Conservation (phyloP, 2,797 vertebrate species). For the Anguilla anguilla region DNA sequence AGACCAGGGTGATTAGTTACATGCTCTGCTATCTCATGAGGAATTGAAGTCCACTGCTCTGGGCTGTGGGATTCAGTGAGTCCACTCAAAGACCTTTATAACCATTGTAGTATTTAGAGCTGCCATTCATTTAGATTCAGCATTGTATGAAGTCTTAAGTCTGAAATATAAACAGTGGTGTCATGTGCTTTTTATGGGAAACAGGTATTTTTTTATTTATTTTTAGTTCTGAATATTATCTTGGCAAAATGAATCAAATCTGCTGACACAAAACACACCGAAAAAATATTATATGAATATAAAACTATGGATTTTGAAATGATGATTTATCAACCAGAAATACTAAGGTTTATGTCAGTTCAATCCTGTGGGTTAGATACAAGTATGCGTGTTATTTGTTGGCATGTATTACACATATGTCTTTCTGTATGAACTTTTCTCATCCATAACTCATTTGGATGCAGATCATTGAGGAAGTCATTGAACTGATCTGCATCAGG, state of each 20-base stretch:
- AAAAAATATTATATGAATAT: too few relatives aligned
- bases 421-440: not conserved
- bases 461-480: not conserved
- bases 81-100: not conserved
- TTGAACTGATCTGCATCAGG: not conserved
- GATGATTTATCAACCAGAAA: not conserved
- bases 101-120: not conserved
- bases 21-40: slow-evolving; percentile 4
- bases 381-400: not conserved
- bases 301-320: too few relatives aligned
- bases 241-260: too few relatives aligned
- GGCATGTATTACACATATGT: not conserved
- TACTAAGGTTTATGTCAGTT: not conserved
- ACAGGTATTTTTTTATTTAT: too few relatives aligned
- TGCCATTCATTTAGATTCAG: not conserved
- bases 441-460: not conserved
- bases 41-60: not conserved
- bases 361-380: not conserved
- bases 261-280: too few relatives aligned
- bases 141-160: not conserved
- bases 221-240: too few relatives aligned
- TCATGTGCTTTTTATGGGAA: too few relatives aligned
- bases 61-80: not conserved
- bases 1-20: slow-evolving; percentile 19
- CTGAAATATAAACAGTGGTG: too few relatives aligned